Evolutionary conservation across 2,888 invertebrate genomes (phyloP), one percentile per base, ranked within the genome.

Genomic region (Tetragonula carbonaria): DNA sequence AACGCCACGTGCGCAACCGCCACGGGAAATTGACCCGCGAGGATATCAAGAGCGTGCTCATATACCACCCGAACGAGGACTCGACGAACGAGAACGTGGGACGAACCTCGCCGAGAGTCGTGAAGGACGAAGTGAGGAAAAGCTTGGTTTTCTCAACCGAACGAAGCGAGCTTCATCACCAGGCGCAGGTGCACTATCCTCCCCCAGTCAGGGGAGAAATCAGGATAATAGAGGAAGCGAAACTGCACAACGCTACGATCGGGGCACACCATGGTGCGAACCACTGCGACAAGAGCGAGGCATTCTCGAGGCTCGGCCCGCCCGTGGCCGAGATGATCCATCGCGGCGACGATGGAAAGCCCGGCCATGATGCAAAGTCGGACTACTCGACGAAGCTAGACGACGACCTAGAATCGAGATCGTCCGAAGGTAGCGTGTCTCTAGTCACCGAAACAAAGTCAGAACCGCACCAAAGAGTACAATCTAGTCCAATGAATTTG

Each of bases 1-100:
- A 99, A 95, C 96, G 99, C 11, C 99, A 99, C 94, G 96, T 99
- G 90, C 96, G 98, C 87, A 99, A 99, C 94, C 96, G 98, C 45
- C 99, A 99, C 92, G 97, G 97, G 0, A 98, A 98, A 94, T 96
- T 97, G 1, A 97, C 97, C 2, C 96, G 98, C 77, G 98, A 98
- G 89, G 98, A 99, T 90, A 97, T 99, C 0, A 98, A 98, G 93
- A 97, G 97, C 87, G 96, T 97, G 11, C 97, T 99, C 75, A 97
- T 98, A 85, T 98, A 98, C 91, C 98, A 98, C 93, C 97, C 98
- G 0, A 97, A 97, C 2, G 98, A 98, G 95, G 98, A 98, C 92
- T 97, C 97, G 0, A 97, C 97, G 72, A 97, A 97, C 87, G 97
- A 97, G 0, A 92, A 86, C 6, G 76, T 91, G 11, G 93, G 91